phyloP scores from a whole-genome alignment of 2,113 vertebrate genomes.

The Actenoides lindsayi region DNA sequence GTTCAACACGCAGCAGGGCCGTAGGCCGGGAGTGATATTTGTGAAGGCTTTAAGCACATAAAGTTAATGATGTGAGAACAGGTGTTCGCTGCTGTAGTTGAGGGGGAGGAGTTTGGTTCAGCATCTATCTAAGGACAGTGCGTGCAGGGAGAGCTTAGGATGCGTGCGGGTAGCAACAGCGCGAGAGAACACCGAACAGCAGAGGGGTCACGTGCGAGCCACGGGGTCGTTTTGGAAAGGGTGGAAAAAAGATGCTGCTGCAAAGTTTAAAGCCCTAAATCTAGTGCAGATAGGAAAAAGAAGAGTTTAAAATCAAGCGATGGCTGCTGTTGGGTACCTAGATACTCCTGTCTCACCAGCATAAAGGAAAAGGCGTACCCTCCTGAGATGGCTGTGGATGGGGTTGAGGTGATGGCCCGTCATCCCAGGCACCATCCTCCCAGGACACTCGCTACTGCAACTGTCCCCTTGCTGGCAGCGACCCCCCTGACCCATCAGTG shows the following conservation, averaged over 20 bases:
- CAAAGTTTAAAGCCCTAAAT: neutral
- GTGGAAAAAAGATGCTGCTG: neutral
- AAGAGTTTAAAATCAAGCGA: neutral
- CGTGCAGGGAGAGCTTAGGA: neutral
- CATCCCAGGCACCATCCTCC: neutral
- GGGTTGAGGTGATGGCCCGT: accelerated
- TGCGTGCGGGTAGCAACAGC: neutral
- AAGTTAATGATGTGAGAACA: constrained; percentile 57
- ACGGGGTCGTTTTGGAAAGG: neutral
- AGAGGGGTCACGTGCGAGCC: neutral
- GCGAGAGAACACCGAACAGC: neutral
- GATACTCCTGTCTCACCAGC: neutral
- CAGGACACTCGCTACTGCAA: neutral
- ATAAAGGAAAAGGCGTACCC: neutral
- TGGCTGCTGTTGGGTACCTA: neutral
- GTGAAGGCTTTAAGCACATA: constrained; percentile 33
- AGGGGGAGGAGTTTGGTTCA: constrained; percentile 13
- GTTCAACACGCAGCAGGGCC: neutral
- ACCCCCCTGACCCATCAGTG: neutral
- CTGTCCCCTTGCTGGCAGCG: neutral
- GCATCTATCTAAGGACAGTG: neutral
- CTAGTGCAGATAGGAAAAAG: neutral
- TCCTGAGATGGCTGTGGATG: neutral
- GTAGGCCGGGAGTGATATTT: neutral
- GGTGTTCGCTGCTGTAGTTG: constrained; percentile 26